A percentile compares a stretch with the other conserved stretches of the same genome.
Conservation (phyloP, 2,797 vertebrate species). For the Lates japonicus region DNA sequence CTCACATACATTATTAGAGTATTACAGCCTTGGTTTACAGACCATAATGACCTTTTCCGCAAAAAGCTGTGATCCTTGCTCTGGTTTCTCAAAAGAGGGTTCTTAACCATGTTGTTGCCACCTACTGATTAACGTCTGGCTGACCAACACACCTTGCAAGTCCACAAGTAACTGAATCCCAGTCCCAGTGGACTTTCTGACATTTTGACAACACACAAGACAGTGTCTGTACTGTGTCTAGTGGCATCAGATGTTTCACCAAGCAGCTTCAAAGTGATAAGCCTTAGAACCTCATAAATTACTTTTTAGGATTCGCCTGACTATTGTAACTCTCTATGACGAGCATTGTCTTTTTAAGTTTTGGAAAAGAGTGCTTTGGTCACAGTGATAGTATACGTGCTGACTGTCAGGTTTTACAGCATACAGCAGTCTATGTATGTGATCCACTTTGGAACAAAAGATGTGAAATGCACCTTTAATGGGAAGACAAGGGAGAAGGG, state of each 20-base stretch:
- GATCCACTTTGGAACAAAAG: constrained; percentile 43
- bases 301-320: constrained; percentile 40
- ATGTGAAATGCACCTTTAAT: constrained; percentile 64
- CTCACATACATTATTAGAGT: constrained; percentile 11
- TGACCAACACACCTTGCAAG: neutral
- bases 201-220: constrained; percentile 16
- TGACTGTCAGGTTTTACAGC: constrained; percentile 45
- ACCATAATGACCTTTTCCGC: constrained; percentile 20
- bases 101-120: neutral
- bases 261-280: constrained; percentile 37
- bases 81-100: constrained; percentile 21
- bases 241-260: constrained; percentile 35
- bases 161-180: constrained; percentile 17
- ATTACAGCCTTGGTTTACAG: constrained; percentile 33
- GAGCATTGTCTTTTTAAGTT: constrained; percentile 41
- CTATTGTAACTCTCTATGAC: constrained; percentile 54
- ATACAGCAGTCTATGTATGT: constrained; percentile 26
- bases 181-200: constrained; percentile 14
- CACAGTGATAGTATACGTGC: constrained; percentile 29
- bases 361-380: constrained; percentile 44
- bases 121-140: neutral
- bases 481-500: constrained; percentile 49
- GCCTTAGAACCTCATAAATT: constrained; percentile 52
- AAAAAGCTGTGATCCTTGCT: constrained; percentile 33
- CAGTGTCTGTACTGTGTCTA: constrained; percentile 12